Evolutionary conservation across 64 coral and sea anemone genomes (phyloP), one percentile per base, ranked within the genome.

Genomic region (Stichodactyla helianthus): DNA sequence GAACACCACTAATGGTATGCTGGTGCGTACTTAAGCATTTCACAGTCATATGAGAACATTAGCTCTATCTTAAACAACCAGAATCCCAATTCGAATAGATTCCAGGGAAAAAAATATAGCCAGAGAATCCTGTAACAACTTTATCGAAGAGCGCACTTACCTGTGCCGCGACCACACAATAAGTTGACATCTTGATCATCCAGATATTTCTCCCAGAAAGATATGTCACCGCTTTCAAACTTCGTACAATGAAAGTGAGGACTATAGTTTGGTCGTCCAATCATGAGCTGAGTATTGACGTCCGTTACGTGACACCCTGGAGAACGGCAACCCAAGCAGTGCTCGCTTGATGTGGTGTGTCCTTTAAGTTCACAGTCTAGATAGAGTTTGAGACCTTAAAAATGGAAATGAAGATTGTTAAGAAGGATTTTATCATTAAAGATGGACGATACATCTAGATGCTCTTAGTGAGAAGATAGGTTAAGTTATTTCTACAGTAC

Each of bases 141-240:
- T 5, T 60, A 13, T 60, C 14, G 1, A 60, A 19, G 16, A 18
- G 59, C 10, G 2, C 13, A 19, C 26, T 20, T 87, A 92, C 90
- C 90, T 55, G 85, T 87, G 76, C 85, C 65, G 52, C 85, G 79
- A 22, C 93, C 97, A 88, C 97, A 99, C 71, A 99, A 76, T 22
- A 68, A 90, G 55, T 88, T 81, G 16, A 99, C 88, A 58, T 99
- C 90, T 18, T 90, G 88, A 54, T 88, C 59, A 52, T 77, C 87
- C 53, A 99, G 82, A 26, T 95, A 99, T 52, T 53, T 90, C 88
- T 99, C 97, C 83, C 92, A 99, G 70, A 99, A 88, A 0, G 97
- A 89, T 7, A 99, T 86, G 22, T 99, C 97, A 12, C 97, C 97
- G 22, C 93, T 94, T 59, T 99, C 93, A 88, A 99, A 99, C 77